A percentile compares a stretch with the other conserved stretches of the same genome.
These are phyloP conservation scores for Trematocara caparti DNA, from an alignment of 2,797 vertebrate species.

Conservation along the genomic window DNA sequence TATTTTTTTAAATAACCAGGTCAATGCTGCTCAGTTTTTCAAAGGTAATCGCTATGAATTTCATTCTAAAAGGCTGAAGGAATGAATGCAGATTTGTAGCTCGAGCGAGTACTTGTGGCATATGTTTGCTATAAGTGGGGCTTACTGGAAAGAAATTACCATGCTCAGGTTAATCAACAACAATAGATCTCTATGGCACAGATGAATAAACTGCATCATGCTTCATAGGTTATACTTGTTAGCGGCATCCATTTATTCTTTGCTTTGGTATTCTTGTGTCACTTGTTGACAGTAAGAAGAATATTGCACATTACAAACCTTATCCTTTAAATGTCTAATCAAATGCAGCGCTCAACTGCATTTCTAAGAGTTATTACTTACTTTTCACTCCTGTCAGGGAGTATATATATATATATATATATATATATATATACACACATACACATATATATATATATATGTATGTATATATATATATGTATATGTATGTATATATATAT, in stretches of 20 bases:
- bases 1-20: fast-evolving
- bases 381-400: not conserved
- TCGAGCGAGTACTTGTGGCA: not conserved
- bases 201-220: not conserved
- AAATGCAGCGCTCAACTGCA: not conserved
- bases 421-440: not conserved
- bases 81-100: not conserved
- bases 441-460: not conserved
- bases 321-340: not conserved
- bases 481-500: not conserved
- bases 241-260: not conserved
- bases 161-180: not conserved
- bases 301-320: not conserved
- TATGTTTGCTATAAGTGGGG: not conserved
- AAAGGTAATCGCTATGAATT: not conserved
- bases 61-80: too few relatives aligned
- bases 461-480: fast-evolving
- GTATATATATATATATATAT: not conserved
- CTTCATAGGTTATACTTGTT: not conserved
- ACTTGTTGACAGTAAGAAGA: not conserved
- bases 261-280: not conserved
- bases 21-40: not conserved
- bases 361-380: not conserved
- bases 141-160: not conserved
- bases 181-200: not conserved